Base-by-base conservation (phyloP, 2,888 invertebrate genomes). In the Philereme transversata region DNA sequence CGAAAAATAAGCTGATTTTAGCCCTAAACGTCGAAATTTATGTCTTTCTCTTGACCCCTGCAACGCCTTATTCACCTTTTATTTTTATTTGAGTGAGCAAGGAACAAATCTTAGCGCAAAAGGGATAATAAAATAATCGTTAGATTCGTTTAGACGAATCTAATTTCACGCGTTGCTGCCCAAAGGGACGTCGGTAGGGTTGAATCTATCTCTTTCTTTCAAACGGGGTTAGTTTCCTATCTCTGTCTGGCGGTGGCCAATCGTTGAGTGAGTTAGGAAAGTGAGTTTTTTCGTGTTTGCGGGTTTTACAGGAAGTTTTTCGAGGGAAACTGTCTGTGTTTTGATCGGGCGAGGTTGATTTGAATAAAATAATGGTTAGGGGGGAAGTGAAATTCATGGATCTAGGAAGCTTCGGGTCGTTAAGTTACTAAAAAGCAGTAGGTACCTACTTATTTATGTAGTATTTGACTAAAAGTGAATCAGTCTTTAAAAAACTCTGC, bases 71-170 rank as follows among this genome's bases (percentile, higher is more conserved):
- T 80, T 91, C 92, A 91, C 91, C 90, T 91, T 89, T 91, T 90
- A 91, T 90, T 92, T 92, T 92, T 92, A 91, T 92, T 91, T 90
- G 89, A 91, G 84, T 92, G 92, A 91, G 90, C 92, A 92, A 91
- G 92, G 84, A 92, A 91, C 92, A 91, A 92, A 91, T 92, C 92
- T 92, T 91, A 91, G 90, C 83, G 90, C 83, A 89, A 89, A 90
- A 89, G 87, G 90, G 89, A 91, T 91, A 92, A 91, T 92, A 92
- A 92, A 92, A 91, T 92, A 92, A 92, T 91, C 92, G 92, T 91
- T 91, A 90, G 88, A 90, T 91, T 90, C 92, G 91, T 91, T 90
- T 91, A 92, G 91, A 90, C 89, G 90, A 87, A 75, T 90, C 90
- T 88, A 92, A 92, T 92, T 92, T 92, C 91, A 91, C 87, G 92